Percentiles rank a stretch among this genome's conserved stretches.
Evolutionary conservation across 2,888 invertebrate species (phyloP).

Genomic region (Prenolepis imparis): DNA sequence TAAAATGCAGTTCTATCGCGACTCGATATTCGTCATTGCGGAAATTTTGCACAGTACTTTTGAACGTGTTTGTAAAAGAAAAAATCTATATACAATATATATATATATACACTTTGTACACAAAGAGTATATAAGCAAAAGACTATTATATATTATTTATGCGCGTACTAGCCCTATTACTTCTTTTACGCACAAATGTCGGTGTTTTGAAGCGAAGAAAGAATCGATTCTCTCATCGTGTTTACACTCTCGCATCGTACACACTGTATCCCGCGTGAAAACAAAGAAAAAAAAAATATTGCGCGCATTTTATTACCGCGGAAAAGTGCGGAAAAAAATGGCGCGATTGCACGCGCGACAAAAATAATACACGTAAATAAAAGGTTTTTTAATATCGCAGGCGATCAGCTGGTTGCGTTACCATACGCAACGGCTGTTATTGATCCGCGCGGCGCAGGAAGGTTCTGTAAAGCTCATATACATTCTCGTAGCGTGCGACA

Average conservation of each 20-base stretch:
- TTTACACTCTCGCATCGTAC: not conserved
- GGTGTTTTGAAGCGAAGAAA: not conserved
- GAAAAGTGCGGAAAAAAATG: not conserved
- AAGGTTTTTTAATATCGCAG: slow-evolving; percentile 46
- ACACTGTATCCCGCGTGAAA: not conserved
- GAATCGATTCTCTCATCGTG: not conserved
- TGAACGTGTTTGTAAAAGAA: not conserved
- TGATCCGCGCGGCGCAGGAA: slow-evolving; percentile 67
- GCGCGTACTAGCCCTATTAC: not conserved
- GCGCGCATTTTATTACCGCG: not conserved
- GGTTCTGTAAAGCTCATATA: slow-evolving; percentile 57
- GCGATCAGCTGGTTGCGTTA: slow-evolving; percentile 78
- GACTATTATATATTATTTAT: not conserved
- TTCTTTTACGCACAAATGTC: not conserved
- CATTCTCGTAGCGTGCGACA: slow-evolving; percentile 34
- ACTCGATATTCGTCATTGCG: not conserved
- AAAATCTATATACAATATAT: not conserved
- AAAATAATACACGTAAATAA: slow-evolving; percentile 60
- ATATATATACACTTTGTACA: not conserved
- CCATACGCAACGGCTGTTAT: slow-evolving; percentile 74
- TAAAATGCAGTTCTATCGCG: not conserved
- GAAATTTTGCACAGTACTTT: not conserved
- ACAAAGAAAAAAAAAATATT: not conserved
- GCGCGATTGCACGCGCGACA: not conserved
- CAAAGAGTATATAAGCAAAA: not conserved